A percentile compares a stretch with the other conserved stretches of the same genome.
Conservation (phyloP, 1,140 invertebrate species). For the Glossosoma conforme region DNA sequence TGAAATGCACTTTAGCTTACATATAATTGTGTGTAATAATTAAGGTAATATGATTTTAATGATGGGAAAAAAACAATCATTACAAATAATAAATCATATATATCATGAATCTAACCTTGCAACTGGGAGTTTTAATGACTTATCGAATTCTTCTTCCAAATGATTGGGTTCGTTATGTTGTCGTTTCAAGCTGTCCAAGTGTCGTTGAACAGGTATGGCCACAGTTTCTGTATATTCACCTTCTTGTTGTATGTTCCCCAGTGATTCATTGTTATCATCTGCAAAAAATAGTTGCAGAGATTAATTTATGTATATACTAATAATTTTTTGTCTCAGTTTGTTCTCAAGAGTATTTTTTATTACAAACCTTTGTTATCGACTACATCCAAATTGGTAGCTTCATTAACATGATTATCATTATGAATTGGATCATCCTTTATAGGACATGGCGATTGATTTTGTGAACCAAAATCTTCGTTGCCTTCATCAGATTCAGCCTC, state of each 20-base stretch:
- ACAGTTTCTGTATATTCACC: constrained; percentile 60
- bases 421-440: too few species aligned
- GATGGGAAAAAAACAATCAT: too few species aligned
- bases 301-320: neutral
- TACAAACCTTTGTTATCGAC: constrained; percentile 23
- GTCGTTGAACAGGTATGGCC: constrained; percentile 52
- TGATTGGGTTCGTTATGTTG: constrained; percentile 35
- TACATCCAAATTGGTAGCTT: constrained; percentile 29
- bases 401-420: too few species aligned
- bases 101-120: neutral
- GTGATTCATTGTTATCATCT: constrained; percentile 33
- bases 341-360: neutral
- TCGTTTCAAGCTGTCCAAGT: constrained; percentile 49
- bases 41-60: too few species aligned
- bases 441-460: too few species aligned
- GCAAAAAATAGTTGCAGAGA: constrained; percentile 1
- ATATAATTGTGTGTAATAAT: too few species aligned
- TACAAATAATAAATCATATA: too few species aligned
- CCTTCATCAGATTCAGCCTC: constrained; percentile 29
- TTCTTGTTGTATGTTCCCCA: constrained; percentile 52
- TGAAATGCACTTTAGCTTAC: too few species aligned
- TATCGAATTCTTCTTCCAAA: constrained; percentile 13
- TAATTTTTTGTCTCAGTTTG: neutral
- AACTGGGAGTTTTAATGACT: constrained; percentile 14
- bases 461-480: too few species aligned